These are phyloP conservation scores for Pachycephala philippinensis DNA, from an alignment of 2,113 vertebrate genomes.

Conservation along the genomic window DNA sequence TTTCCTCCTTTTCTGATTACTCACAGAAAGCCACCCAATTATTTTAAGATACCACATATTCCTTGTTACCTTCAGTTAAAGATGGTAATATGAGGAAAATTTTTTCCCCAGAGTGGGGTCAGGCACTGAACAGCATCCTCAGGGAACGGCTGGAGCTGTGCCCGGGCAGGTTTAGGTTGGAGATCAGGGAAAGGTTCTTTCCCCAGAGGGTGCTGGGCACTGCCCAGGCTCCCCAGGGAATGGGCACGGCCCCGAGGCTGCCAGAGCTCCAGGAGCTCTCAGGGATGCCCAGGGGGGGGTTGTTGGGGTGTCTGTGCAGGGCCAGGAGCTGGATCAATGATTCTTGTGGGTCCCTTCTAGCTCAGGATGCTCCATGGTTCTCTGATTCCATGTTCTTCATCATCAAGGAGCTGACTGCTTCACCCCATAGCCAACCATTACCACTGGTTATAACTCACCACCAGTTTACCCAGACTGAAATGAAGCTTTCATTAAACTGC, in stretches of 20 bases:
- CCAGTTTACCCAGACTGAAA: not conserved
- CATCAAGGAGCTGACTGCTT: not conserved
- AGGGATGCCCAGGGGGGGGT: not conserved
- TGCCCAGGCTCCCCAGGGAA: not conserved
- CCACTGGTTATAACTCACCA: not conserved
- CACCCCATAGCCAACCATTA: not conserved
- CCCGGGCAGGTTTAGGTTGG: not conserved
- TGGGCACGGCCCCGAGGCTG: rapidly evolving
- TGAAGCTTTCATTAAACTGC: not conserved
- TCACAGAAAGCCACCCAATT: not conserved
- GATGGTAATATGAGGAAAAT: too few relatives aligned
- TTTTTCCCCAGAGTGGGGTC: not conserved
- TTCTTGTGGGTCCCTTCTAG: not conserved
- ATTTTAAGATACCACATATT: not conserved
- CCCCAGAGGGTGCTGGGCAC: not conserved
- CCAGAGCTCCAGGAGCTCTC: not conserved
- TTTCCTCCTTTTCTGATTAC: not conserved
- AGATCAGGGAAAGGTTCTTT: not conserved
- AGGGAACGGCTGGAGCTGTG: not conserved
- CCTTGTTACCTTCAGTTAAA: not conserved
- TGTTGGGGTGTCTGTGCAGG: not conserved
- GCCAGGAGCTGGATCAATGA: too few relatives aligned
- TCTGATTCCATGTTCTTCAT: not conserved
- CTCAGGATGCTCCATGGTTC: not conserved
- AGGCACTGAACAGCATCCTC: not conserved